Evolutionary conservation across 1,140 invertebrate genomes (phyloP).

Genomic region (Caenorhabditis inopinata): DNA sequence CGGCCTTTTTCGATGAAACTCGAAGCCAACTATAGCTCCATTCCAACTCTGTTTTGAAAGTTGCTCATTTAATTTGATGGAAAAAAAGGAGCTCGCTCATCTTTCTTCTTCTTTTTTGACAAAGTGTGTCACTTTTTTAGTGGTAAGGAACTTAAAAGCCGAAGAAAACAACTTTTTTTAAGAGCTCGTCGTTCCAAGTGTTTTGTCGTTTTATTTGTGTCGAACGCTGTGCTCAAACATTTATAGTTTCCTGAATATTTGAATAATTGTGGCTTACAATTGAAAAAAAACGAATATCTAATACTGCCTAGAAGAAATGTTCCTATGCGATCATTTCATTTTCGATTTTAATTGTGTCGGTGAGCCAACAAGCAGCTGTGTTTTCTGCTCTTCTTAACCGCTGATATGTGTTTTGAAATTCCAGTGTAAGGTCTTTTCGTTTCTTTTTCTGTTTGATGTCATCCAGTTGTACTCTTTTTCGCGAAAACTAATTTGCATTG

Average conservation of each 20-base stretch:
- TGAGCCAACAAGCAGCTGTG: constrained; percentile 16
- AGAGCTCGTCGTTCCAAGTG: neutral
- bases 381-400: neutral
- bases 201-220: neutral
- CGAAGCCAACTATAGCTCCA: neutral
- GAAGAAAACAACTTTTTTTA: neutral
- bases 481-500: constrained; percentile 6
- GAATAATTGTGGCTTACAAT: no score
- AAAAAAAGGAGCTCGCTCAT: neutral
- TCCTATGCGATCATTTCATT: neutral
- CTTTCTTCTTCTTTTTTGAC: neutral
- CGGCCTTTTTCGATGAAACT: neutral
- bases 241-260: neutral
- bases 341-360: neutral
- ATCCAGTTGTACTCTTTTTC: neutral
- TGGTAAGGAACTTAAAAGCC: no score
- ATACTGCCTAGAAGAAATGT: no score
- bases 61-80: constrained; percentile 9
- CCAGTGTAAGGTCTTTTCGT: neutral
- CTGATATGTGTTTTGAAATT: constrained; percentile 16
- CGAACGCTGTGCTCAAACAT: neutral
- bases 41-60: constrained; percentile 5
- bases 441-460: neutral
- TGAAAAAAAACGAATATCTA: no score
- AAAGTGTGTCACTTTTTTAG: neutral